These are phyloP conservation scores for Pseudochirops corinnae DNA, from an alignment of 2,797 vertebrate genomes.

Conservation along the genomic window DNA sequence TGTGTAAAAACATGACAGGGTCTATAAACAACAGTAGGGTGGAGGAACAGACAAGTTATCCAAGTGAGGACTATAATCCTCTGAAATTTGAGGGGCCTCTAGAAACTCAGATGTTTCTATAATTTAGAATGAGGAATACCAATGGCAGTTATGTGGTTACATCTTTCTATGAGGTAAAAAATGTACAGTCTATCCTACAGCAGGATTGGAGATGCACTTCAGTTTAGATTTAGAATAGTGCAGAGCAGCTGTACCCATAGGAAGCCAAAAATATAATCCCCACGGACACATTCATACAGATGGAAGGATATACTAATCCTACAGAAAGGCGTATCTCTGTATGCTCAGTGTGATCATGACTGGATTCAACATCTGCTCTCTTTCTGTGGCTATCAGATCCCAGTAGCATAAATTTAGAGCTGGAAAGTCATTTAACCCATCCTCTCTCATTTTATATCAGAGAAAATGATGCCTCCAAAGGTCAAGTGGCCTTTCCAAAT, in stretches of 20 bases:
- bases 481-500: not conserved
- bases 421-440: not conserved
- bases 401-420: no score
- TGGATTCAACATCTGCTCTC: not conserved
- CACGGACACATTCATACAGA: not conserved
- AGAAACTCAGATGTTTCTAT: conserved; percentile 47
- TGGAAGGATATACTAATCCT: not conserved
- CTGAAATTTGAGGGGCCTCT: conserved; percentile 1
- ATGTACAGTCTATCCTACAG: not conserved
- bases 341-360: not conserved
- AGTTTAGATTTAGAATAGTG: not conserved
- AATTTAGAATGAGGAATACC: not conserved
- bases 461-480: not conserved
- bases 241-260: not conserved
- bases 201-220: not conserved
- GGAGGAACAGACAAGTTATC: conserved; percentile 19
- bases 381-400: not conserved
- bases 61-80: conserved; percentile 60
- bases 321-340: not conserved
- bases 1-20: conserved; percentile 54
- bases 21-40: conserved; percentile 22
- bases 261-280: not conserved
- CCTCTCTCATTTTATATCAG: not conserved
- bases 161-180: conserved; percentile 52
- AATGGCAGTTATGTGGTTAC: not conserved